phyloP scores from a whole-genome alignment of 92 coral and sea anemone species.

The Parazoanthus swiftii region DNA sequence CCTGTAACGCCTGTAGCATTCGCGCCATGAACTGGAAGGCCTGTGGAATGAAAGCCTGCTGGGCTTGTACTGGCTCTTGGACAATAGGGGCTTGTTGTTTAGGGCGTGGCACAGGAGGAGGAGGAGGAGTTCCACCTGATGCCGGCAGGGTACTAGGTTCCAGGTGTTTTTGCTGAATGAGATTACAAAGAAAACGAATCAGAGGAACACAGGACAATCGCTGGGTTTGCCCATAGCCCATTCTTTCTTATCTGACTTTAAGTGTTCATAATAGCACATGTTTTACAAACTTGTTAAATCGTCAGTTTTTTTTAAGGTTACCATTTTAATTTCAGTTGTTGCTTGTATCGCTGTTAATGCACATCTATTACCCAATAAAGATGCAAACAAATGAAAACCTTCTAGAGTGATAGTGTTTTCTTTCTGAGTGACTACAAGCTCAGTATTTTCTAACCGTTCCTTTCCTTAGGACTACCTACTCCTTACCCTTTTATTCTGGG shows the following conservation, averaged over 20 bases:
- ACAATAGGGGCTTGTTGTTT: slow-evolving; percentile 56
- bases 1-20: slow-evolving; percentile 85
- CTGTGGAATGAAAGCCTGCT: slow-evolving; percentile 56
- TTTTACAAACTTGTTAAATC: too few relatives aligned
- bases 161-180: slow-evolving; percentile 90
- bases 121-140: slow-evolving; percentile 40
- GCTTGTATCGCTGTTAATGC: too few relatives aligned
- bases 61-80: slow-evolving; percentile 55
- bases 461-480: too few relatives aligned
- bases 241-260: background rate
- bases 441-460: too few relatives aligned
- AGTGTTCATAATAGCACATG: background rate
- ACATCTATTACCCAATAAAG: too few relatives aligned
- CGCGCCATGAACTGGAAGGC: slow-evolving; percentile 86
- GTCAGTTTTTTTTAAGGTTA: too few relatives aligned
- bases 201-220: background rate
- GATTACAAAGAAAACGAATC: background rate
- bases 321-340: too few relatives aligned
- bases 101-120: slow-evolving; percentile 55
- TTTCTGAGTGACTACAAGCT: too few relatives aligned
- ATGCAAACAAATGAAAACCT: too few relatives aligned
- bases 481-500: too few relatives aligned
- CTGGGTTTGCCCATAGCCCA: background rate
- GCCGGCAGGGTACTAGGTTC: slow-evolving; percentile 58
- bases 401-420: too few relatives aligned